Percentiles rank a stretch among this genome's conserved stretches.
These are phyloP conservation scores for Pelagia noctiluca DNA, from an alignment of 30 jellyfish, hydroid and myxozoan genomes.

Conservation along the genomic window DNA sequence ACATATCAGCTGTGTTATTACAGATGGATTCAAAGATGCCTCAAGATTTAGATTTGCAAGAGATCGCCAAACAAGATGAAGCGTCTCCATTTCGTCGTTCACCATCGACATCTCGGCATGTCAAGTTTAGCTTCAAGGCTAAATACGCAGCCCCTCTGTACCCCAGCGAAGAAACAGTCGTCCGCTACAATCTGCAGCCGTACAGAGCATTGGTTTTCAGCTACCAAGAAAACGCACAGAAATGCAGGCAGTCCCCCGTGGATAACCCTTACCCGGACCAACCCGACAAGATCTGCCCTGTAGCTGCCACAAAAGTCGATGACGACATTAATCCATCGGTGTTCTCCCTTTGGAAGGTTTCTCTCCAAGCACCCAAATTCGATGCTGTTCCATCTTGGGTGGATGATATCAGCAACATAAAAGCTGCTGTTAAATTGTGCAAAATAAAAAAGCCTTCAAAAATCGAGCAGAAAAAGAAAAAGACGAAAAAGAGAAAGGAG, in stretches of 20 bases:
- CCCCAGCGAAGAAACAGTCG: neutral
- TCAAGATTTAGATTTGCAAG: neutral
- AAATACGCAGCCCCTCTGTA: constrained; percentile 26
- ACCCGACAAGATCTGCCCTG: constrained; percentile 22
- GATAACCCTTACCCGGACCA: constrained; percentile 16
- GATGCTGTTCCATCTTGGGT: neutral
- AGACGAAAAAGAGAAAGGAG: neutral
- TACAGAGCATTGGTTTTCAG: constrained; percentile 9
- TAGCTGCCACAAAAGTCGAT: neutral
- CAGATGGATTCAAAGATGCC: neutral
- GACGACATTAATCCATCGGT: constrained; percentile 20
- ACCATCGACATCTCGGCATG: neutral
- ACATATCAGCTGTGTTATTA: neutral
- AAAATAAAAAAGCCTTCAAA: constrained; percentile 19
- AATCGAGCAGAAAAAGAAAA: constrained; percentile 10
- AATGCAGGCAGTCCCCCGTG: constrained; percentile 31
- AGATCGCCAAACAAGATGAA: neutral
- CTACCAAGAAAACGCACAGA: constrained; percentile 28
- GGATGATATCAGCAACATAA: neutral
- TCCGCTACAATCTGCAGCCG: constrained; percentile 13
- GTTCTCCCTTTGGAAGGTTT: constrained; percentile 35
- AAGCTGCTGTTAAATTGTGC: constrained; percentile 34
- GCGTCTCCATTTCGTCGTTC: neutral
- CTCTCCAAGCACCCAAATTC: neutral
- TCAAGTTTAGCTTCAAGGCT: neutral